A percentile compares a stretch with the other conserved stretches of the same genome.
These are phyloP conservation scores for Peromyscus aztecus DNA, from an alignment of 2,797 vertebrate species.

Conservation along the genomic window DNA sequence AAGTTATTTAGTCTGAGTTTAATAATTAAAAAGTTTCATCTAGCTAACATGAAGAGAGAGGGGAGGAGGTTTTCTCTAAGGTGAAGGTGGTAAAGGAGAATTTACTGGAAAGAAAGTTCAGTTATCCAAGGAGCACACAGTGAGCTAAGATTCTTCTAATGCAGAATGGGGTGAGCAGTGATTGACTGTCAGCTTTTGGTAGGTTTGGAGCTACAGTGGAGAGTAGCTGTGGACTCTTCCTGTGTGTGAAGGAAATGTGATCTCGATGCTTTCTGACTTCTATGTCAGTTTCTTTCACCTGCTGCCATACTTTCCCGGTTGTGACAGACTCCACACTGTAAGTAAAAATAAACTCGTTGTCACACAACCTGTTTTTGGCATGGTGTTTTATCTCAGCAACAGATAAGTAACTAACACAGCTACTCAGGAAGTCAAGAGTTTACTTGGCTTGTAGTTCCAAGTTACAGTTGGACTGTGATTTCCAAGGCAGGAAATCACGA, in stretches of 20 bases:
- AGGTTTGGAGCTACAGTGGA: neutral
- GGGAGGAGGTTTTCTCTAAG: neutral
- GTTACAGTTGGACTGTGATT: neutral
- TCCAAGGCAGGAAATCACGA: neutral
- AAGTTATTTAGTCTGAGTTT: neutral
- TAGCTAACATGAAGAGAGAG: neutral
- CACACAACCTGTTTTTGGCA: neutral
- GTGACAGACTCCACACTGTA: neutral
- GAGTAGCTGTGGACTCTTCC: neutral
- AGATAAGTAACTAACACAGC: neutral
- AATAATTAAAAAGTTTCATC: neutral
- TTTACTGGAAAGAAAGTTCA: neutral
- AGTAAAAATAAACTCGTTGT: neutral
- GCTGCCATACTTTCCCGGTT: neutral
- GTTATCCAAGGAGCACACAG: neutral
- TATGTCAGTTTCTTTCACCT: neutral
- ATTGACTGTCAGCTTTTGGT: neutral
- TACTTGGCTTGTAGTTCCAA: neutral
- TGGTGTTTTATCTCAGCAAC: neutral
- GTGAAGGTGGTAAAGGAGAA: neutral
- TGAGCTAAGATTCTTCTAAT: neutral
- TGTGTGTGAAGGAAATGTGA: neutral
- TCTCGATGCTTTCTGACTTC: neutral
- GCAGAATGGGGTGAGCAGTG: neutral
- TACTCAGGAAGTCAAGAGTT: neutral